Conservation (phyloP, 1,140 invertebrate species). For the Pseudomyrmex cubaensis region DNA sequence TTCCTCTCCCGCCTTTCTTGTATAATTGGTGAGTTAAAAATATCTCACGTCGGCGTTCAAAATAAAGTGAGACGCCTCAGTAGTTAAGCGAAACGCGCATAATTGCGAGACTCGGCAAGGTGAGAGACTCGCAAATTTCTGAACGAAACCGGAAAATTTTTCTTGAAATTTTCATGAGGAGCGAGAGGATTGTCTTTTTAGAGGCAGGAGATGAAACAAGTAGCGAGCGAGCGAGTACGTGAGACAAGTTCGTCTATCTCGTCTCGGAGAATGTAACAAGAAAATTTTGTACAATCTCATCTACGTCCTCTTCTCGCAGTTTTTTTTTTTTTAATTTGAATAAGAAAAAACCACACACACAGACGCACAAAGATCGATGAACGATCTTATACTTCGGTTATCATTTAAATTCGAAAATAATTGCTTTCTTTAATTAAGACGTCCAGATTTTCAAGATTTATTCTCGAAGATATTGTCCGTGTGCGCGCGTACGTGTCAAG, state of each 20-base stretch:
- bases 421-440: background rate
- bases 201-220: background rate
- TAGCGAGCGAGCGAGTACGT: conserved; percentile 1
- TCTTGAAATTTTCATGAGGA: conserved; percentile 53
- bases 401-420: background rate
- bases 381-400: background rate
- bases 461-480: background rate
- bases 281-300: conserved; percentile 11
- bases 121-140: conserved; percentile 65
- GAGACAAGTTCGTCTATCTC: background rate
- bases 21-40: conserved; percentile 75
- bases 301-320: background rate
- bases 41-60: conserved; percentile 66
- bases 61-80: conserved; percentile 69
- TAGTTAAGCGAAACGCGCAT: conserved; percentile 64
- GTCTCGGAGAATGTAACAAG: background rate
- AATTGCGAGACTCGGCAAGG: conserved; percentile 57
- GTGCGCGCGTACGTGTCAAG: conserved; percentile 5
- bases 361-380: no score
- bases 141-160: conserved; percentile 47
- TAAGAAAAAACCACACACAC: background rate
- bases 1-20: conserved; percentile 7
- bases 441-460: background rate
- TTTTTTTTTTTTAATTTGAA: conserved; percentile 1
- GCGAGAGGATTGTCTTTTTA: conserved; percentile 2